Conservation (phyloP, 2,888 invertebrate species). For the Notocelia uddmanniana region DNA sequence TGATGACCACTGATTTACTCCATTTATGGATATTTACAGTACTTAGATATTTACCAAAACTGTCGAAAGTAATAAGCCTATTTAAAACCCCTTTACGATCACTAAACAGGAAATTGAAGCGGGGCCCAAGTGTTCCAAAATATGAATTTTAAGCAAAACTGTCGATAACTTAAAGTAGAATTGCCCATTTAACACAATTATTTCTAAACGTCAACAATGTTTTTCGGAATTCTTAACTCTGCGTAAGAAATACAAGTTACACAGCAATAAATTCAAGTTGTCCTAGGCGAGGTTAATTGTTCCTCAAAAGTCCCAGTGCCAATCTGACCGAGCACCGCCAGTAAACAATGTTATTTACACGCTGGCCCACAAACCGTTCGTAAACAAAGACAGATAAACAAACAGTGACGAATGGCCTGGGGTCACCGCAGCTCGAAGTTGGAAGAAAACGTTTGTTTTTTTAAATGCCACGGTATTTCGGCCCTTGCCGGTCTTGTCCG, state of each 20-base stretch:
- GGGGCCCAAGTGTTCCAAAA: too few relatives aligned
- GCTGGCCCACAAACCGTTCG: conserved; percentile 5
- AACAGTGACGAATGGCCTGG: conserved; percentile 7
- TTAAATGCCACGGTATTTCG: background rate
- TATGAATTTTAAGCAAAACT: too few relatives aligned
- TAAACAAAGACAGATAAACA: conserved; percentile 13
- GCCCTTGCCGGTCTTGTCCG: background rate
- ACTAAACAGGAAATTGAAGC: too few relatives aligned
- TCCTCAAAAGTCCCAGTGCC: background rate
- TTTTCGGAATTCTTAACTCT: background rate
- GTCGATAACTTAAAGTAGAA: too few relatives aligned
- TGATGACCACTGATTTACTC: too few relatives aligned
- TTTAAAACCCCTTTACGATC: too few relatives aligned
- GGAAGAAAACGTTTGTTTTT: background rate
- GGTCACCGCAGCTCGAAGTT: background rate
- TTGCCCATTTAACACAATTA: too few relatives aligned
- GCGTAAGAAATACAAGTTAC: background rate
- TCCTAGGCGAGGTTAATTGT: background rate
- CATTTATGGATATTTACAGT: too few relatives aligned
- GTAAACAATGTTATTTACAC: conserved; percentile 17
- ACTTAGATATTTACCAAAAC: too few relatives aligned
- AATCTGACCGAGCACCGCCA: conserved; percentile 4
- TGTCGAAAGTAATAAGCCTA: too few relatives aligned
- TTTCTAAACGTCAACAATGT: background rate
- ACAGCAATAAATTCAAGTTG: background rate